Evolutionary conservation across 2,888 invertebrate genomes (phyloP), one percentile per base, ranked within the genome.

Genomic region (Trypoxylon attenuatum): DNA sequence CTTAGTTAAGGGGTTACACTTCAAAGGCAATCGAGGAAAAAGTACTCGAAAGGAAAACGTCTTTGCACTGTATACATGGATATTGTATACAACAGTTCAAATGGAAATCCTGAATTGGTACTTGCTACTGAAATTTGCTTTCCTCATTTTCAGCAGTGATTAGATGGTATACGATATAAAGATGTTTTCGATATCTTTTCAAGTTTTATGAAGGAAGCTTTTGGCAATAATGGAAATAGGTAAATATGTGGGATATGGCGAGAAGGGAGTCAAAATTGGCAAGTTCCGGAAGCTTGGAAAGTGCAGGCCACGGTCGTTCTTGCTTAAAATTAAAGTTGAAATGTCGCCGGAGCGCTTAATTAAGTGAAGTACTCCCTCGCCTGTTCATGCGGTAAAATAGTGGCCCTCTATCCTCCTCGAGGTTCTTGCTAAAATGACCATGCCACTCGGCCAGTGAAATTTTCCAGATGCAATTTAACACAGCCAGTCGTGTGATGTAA

Each of bases 271-370:
- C n/a, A n/a, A 33, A 33, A 33, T 13, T 33, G 4, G 13, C 33
- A 3, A 13, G 1, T 33, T 33, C 1, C 4, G 10, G 3, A 10
- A 33, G 33, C 5, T 33, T 10, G 1, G 2, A 33, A 33, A 33
- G 33, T 10, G 10, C 39, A 13, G 42, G 39, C n/a, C 19, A 19
- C 39, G 41, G 15, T 21, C 18, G 60, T 52, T 53, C 47, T 29
- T 25, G 16, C 68, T 47, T 71, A 64, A 69, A 78, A 76, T 78
- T 76, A 69, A 70, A 71, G 71, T 69, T 60, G 60, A 52, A 55
- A 67, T 41, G 56, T 46, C 33, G 52, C 47, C 47, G 51, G 43
- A 42, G 57, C 60, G 57, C 70, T 77, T 75, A 76, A 79, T 79
- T 76, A 79, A 74, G 57, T 66, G 62, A 70, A 78, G 77, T 67